Percentiles rank a stretch among this genome's conserved stretches.
phyloP scores from a whole-genome alignment of 1,140 invertebrate genomes.

The Bombus balteatus region DNA sequence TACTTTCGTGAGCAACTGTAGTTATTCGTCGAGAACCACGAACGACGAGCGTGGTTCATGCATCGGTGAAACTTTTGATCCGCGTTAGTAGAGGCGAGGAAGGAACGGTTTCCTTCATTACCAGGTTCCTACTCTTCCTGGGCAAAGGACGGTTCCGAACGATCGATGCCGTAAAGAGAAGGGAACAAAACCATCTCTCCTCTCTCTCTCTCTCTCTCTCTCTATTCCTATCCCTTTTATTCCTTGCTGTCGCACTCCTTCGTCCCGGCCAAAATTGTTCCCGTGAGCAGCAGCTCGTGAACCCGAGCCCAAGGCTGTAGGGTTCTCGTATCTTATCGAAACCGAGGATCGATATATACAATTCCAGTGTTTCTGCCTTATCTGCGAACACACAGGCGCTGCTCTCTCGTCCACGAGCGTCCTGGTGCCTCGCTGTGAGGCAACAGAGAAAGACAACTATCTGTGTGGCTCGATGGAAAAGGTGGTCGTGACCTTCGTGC shows the following conservation, averaged over 20 bases:
- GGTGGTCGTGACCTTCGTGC: conserved; percentile 37
- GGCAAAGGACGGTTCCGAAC: conserved; percentile 51
- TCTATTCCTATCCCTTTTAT: not conserved
- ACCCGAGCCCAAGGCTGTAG: conserved; percentile 53
- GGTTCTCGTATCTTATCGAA: conserved; percentile 63
- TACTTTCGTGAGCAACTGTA: not conserved
- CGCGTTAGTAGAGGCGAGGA: not conserved
- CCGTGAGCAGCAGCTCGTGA: conserved; percentile 59
- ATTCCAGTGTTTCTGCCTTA: conserved; percentile 67
- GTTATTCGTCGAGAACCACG: too few species aligned
- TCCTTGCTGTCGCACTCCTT: not conserved
- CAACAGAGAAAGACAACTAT: not conserved
- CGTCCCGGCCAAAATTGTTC: conserved; percentile 32
- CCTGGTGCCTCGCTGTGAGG: not conserved
- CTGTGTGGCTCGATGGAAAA: not conserved
- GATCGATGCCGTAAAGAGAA: conserved; percentile 57
- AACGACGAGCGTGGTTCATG: not conserved
- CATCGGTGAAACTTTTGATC: not conserved
- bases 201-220: not conserved
- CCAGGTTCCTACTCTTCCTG: conserved; percentile 55
- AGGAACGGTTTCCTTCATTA: conserved; percentile 55
- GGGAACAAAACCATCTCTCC: conserved; percentile 48
- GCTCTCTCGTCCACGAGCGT: conserved; percentile 28
- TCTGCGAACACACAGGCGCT: conserved; percentile 63
- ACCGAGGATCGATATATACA: conserved; percentile 67